Conservation (phyloP, 2,888 invertebrate species). For the Drosophila histrio region DNA sequence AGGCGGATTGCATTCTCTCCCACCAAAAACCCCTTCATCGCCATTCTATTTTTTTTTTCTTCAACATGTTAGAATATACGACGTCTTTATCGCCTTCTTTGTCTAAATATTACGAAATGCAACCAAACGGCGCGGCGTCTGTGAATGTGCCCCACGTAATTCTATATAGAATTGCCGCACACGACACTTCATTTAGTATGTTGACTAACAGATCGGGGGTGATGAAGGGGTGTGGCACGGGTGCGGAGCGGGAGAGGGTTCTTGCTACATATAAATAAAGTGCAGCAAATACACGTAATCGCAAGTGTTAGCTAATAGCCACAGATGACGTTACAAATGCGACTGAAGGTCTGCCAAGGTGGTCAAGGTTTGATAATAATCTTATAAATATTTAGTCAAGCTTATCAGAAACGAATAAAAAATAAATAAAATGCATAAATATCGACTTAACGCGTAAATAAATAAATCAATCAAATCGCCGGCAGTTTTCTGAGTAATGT, state of each 20-base stretch:
- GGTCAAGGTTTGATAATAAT: conserved; percentile 56
- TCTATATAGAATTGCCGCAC: conserved; percentile 60
- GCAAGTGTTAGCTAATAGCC: conserved; percentile 68
- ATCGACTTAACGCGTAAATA: not conserved
- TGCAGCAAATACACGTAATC: conserved; percentile 38
- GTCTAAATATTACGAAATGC: conserved; percentile 65
- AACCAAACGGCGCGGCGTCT: conserved; percentile 20
- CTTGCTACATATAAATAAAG: conserved; percentile 34
- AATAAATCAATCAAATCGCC: conserved; percentile 3
- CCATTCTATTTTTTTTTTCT: not conserved
- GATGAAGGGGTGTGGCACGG: not conserved
- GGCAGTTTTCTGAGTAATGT: conserved; percentile 3
- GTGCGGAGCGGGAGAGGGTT: not conserved
- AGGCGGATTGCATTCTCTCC: conserved; percentile 30
- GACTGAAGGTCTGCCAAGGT: conserved; percentile 53
- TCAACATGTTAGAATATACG: conserved; percentile 9
- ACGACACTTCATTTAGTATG: conserved; percentile 18
- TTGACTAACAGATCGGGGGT: not conserved
- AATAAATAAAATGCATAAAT: not conserved
- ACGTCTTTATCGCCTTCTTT: conserved; percentile 27
- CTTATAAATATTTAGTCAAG: conserved; percentile 20
- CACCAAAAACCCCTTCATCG: not conserved
- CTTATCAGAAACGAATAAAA: conserved; percentile 17
- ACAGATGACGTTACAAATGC: conserved; percentile 59
- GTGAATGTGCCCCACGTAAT: conserved; percentile 59